Evolutionary conservation across 2,113 vertebrate species (phyloP), one percentile per base, ranked within the genome.

Genomic region (Stegostoma tigrinum): DNA sequence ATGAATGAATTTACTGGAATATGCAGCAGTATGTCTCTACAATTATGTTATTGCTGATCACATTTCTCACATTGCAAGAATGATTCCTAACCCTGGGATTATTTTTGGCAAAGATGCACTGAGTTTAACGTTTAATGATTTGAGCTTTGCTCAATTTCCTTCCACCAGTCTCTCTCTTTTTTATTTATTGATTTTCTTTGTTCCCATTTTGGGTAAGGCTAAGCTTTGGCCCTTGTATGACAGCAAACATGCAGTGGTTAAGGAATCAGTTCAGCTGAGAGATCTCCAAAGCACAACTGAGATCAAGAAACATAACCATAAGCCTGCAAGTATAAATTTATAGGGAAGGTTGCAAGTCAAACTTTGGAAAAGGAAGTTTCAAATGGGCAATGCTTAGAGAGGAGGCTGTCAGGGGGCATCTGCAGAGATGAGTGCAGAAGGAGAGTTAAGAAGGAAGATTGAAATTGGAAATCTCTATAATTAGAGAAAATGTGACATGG

Each of bases 101-200:
- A 21, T 27, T 42, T 68, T 70, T 68, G 66, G 30, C 19, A 64
- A 52, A 61, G 87, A 55, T 89, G 45, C 48, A 52, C 55, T 34
- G 48, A 61, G 10, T 90, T 34, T 34, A 52, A 61, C 5, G 61
- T 90, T 90, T 61, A 0, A 15, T 0, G 15, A 61, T 55, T 61
- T 90, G 87, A 34, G 27, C 48, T 83, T 42, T 38, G 19, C 80
- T 38, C 34, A 38, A 38, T 80, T 75, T 34, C 15, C 34, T n/a
- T 80, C 75, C 34, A 14, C n/a, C 12, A 14, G 1, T 4, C 27
- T 38, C 75, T 23, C n/a, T 38, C 55, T 34, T 90, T 12, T 61
- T 61, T 61, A 64, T 61, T 27, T 52, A 90, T 90, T 27, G 87
- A 61, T 90, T 90, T 90, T 90, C 87, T 90, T 90, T 90, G 52